These are phyloP conservation scores for Rhagonycha lutea DNA, from an alignment of 2,888 invertebrate genomes.

Conservation along the genomic window DNA sequence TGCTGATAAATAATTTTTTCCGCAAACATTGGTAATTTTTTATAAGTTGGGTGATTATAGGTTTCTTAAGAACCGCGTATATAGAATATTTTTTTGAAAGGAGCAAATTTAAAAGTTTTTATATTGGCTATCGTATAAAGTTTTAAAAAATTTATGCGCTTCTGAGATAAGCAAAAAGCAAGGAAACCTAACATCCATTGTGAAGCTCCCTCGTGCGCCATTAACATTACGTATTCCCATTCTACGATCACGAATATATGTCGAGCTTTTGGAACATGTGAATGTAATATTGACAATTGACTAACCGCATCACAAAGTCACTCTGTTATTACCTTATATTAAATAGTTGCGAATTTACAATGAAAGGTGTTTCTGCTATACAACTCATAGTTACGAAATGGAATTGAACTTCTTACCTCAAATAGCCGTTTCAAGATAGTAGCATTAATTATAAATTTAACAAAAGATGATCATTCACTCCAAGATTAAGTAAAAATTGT, in stretches of 20 bases:
- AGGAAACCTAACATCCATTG: slow-evolving; percentile 17
- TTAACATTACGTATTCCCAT: slow-evolving; percentile 21
- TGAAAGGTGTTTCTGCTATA: background rate
- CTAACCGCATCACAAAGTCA: slow-evolving; percentile 5
- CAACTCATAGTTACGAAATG: background rate
- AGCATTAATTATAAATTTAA: background rate
- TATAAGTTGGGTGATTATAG: background rate
- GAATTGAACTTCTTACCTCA: background rate
- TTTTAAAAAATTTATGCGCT: slow-evolving; percentile 20
- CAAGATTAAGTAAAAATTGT: no score
- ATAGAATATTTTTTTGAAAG: background rate
- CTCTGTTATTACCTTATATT: background rate
- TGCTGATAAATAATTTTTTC: background rate
- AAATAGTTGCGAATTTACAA: background rate
- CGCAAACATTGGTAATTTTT: background rate
- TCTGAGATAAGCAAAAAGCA: slow-evolving; percentile 17
- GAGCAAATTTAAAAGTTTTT: slow-evolving; percentile 7
- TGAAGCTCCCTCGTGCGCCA: slow-evolving; percentile 15
- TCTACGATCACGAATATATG: slow-evolving; percentile 13
- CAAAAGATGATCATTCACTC: no score
- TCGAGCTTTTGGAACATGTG: slow-evolving; percentile 13
- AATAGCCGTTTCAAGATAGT: background rate
- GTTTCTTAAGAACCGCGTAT: background rate
- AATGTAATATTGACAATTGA: slow-evolving; percentile 11
- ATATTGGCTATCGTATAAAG: slow-evolving; percentile 7